Percentiles rank a stretch among this genome's conserved stretches.
Evolutionary conservation across 2,888 invertebrate species (phyloP).

Genomic region (Aethes cnicana): DNA sequence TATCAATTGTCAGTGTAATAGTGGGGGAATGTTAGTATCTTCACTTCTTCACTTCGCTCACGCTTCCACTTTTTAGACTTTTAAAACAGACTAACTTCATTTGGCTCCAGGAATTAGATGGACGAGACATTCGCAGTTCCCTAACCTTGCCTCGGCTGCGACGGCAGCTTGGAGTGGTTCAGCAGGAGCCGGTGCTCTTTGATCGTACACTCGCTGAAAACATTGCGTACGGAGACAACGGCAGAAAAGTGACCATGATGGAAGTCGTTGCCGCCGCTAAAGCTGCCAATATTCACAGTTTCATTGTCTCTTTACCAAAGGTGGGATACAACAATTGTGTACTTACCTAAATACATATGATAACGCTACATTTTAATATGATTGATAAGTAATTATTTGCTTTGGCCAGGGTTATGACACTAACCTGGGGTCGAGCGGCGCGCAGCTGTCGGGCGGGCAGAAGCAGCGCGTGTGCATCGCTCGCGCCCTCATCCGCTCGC

Average conservation of each 20-base stretch:
- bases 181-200: constrained; percentile 93
- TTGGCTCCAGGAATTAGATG: constrained; percentile 73
- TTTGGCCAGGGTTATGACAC: constrained; percentile 88
- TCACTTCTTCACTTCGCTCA: too few relatives aligned
- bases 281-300: constrained; percentile 90
- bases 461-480: constrained; percentile 90
- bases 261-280: constrained; percentile 89
- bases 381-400: constrained; percentile 12
- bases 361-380: too few relatives aligned
- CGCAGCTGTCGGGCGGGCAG: constrained; percentile 87
- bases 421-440: constrained; percentile 85
- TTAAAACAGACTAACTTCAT: not conserved
- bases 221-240: constrained; percentile 92
- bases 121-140: constrained; percentile 77
- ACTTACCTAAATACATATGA: too few relatives aligned
- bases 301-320: constrained; percentile 87
- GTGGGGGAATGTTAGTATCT: not conserved
- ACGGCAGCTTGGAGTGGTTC: constrained; percentile 89
- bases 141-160: constrained; percentile 87
- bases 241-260: constrained; percentile 84
- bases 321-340: constrained; percentile 48
- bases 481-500: constrained; percentile 85
- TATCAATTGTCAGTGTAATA: constrained; percentile 25
- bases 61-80: too few relatives aligned
- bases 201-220: constrained; percentile 92